Evolutionary conservation across 2,797 vertebrate species (phyloP).

Genomic region (Merluccius polli): DNA sequence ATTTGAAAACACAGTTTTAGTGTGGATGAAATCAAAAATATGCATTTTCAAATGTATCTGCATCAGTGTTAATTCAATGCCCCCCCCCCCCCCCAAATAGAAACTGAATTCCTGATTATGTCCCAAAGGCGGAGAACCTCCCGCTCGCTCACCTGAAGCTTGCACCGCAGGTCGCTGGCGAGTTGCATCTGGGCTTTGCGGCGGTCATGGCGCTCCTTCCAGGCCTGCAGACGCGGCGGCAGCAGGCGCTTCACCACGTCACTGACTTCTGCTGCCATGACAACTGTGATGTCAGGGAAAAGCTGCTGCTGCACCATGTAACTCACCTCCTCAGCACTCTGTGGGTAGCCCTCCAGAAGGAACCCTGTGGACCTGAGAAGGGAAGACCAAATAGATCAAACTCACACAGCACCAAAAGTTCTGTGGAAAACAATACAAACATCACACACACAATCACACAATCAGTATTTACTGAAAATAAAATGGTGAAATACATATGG

Average conservation of each 20-base stretch:
- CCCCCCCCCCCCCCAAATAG: not conserved
- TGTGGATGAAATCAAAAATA: too few relatives aligned
- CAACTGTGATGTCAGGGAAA: constrained; percentile 79
- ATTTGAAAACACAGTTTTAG: not conserved
- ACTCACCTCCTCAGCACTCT: constrained; percentile 71
- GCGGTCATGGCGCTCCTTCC: constrained; percentile 67
- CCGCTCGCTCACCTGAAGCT: constrained; percentile 70
- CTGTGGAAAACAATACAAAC: not conserved
- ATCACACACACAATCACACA: too few relatives aligned
- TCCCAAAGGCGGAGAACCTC: not conserved
- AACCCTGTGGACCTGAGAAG: constrained; percentile 82
- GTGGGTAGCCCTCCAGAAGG: constrained; percentile 91
- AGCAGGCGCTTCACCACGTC: constrained; percentile 78
- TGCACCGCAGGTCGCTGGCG: constrained; percentile 71
- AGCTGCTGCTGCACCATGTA: constrained; percentile 78
- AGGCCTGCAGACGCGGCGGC: constrained; percentile 71
- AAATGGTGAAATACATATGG: not conserved
- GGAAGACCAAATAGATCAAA: not conserved
- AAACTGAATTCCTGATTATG: too few relatives aligned
- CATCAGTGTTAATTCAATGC: not conserved
- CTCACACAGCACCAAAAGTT: not conserved
- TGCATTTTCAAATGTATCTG: too few relatives aligned
- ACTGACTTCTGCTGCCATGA: constrained; percentile 72
- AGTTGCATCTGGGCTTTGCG: constrained; percentile 66
- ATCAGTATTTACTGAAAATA: not conserved